A percentile compares a stretch with the other conserved stretches of the same genome.
phyloP scores from a whole-genome alignment of 2,113 vertebrate genomes.

The Cochlearius cochlearius region DNA sequence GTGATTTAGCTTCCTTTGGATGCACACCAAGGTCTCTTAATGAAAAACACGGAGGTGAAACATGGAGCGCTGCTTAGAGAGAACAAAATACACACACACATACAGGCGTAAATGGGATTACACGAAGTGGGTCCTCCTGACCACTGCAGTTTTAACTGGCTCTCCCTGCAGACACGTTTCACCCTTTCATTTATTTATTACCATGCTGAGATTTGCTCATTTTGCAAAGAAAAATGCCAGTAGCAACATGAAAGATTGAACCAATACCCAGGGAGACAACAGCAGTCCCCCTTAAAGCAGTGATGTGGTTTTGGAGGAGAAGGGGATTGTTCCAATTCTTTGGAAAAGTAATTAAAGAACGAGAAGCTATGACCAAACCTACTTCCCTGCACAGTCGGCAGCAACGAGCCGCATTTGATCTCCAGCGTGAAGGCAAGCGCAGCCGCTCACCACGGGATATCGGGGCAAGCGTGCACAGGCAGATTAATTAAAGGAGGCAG shows the following conservation, averaged over 20 bases:
- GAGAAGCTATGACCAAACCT: not conserved
- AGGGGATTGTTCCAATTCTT: not conserved
- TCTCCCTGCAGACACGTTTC: not conserved
- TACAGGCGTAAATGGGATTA: not conserved
- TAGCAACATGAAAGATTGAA: not conserved
- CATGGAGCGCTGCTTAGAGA: not conserved
- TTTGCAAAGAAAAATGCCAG: not conserved
- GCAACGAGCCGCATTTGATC: not conserved
- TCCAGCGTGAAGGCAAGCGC: not conserved
- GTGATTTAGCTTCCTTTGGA: not conserved
- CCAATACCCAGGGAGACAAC: not conserved
- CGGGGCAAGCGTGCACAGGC: not conserved
- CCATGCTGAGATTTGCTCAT: not conserved
- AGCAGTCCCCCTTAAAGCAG: not conserved
- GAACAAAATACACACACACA: not conserved
- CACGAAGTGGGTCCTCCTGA: not conserved
- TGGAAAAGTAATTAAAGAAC: not conserved
- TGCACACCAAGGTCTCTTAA: not conserved
- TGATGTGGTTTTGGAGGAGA: not conserved
- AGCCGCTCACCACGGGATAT: not conserved
- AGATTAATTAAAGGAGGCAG: not conserved
- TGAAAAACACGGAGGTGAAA: not conserved
- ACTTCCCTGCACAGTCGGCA: not conserved
- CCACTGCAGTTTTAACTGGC: not conserved
- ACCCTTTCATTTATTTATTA: not conserved